phyloP scores from a whole-genome alignment of 1,140 invertebrate genomes.

The Ceratitis capitata region DNA sequence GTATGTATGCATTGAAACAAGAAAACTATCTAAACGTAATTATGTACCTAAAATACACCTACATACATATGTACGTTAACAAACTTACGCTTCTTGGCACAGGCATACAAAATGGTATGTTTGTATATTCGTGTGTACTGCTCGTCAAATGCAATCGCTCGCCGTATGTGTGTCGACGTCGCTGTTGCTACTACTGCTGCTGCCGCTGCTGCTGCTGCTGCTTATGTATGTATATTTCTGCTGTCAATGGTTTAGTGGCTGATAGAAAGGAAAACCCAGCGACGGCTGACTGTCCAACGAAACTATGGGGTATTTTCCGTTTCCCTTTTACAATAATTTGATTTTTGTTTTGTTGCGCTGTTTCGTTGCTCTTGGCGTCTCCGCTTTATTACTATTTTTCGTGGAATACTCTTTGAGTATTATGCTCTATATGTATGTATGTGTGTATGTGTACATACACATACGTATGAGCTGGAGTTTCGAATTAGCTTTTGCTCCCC shows the following conservation, averaged over 20 bases:
- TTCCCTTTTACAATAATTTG: neutral
- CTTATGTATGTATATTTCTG: too few relatives aligned
- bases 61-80: too few relatives aligned
- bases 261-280: too few relatives aligned
- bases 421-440: neutral
- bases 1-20: too few relatives aligned
- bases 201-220: neutral
- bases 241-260: neutral
- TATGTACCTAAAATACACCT: neutral
- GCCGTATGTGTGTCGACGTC: neutral
- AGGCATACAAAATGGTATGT: slow-evolving; percentile 11
- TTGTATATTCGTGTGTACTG: neutral
- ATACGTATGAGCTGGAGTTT: neutral
- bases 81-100: slow-evolving; percentile 23
- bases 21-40: too few relatives aligned
- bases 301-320: slow-evolving; percentile 31
- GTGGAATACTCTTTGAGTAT: too few relatives aligned
- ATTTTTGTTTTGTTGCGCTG: neutral
- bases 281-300: neutral
- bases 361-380: neutral
- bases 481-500: neutral
- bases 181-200: neutral
- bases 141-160: neutral
- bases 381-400: neutral
- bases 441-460: neutral